These are phyloP conservation scores for Andrena fulva DNA, from an alignment of 2,888 invertebrate genomes.

Conservation along the genomic window DNA sequence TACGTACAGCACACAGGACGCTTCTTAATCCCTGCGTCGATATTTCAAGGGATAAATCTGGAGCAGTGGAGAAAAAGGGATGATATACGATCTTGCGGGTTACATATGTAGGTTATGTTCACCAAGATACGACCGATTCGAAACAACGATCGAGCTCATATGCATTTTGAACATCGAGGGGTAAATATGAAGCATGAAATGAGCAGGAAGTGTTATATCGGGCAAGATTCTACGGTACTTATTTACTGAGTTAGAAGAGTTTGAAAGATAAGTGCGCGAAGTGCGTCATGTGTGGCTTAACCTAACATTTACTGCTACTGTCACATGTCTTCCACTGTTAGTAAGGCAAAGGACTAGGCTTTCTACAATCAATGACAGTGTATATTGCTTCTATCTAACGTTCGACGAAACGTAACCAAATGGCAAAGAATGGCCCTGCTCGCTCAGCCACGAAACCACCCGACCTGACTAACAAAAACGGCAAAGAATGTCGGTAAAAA, in stretches of 20 bases:
- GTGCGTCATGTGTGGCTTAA: no score
- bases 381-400: neutral
- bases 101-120: neutral
- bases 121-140: neutral
- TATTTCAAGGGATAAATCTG: conserved; percentile 17
- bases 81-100: neutral
- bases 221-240: no score
- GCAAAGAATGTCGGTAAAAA: neutral
- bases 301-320: no score
- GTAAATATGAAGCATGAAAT: no score
- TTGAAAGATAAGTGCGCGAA: no score
- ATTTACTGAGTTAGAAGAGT: no score
- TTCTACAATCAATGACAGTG: no score
- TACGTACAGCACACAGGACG: conserved; percentile 7
- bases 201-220: no score
- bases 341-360: no score
- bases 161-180: neutral
- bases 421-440: neutral
- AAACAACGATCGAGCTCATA: neutral
- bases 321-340: no score
- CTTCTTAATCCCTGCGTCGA: conserved; percentile 17
- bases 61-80: neutral
- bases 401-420: neutral
- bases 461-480: neutral
- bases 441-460: neutral